Evolutionary conservation across 2,797 vertebrate genomes (phyloP).

Genomic region (Myotis myotis): DNA sequence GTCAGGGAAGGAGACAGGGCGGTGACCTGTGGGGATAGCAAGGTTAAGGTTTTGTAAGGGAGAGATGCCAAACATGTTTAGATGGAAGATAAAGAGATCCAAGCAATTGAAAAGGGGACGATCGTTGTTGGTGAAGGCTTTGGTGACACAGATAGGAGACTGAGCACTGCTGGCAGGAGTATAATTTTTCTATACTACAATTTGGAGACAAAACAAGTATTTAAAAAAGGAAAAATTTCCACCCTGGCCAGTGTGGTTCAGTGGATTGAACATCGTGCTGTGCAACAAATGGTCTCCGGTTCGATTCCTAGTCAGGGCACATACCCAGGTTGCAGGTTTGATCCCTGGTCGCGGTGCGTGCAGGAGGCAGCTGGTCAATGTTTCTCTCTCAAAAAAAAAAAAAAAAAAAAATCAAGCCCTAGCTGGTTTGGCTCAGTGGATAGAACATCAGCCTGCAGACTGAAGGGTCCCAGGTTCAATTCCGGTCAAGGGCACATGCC

Average conservation of each 20-base stretch:
- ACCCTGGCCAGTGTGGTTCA: background rate
- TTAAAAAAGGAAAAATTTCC: background rate
- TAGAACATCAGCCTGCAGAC: too few relatives aligned
- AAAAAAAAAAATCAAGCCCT: too few relatives aligned
- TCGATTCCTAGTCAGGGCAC: too few relatives aligned
- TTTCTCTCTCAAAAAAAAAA: too few relatives aligned
- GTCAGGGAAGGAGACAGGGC: background rate
- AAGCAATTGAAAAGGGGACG: background rate
- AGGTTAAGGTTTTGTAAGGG: background rate
- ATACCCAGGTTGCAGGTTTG: too few relatives aligned
- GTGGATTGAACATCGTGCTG: background rate
- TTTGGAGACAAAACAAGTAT: slow-evolving; percentile 19
- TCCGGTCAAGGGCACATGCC: too few relatives aligned
- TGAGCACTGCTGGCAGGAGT: background rate
- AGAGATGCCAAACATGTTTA: background rate
- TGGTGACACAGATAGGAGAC: background rate
- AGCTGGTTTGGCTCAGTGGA: too few relatives aligned
- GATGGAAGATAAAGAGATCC: background rate
- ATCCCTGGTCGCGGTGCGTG: too few relatives aligned
- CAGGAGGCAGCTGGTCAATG: too few relatives aligned
- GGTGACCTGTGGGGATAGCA: background rate
- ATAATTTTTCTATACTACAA: background rate
- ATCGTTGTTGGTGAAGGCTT: background rate
- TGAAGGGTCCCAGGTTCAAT: too few relatives aligned
- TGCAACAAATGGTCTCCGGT: too few relatives aligned